Percentiles rank a stretch among this genome's conserved stretches.
Evolutionary conservation across 2,888 invertebrate species (phyloP).

Genomic region (Aporophyla nigra): DNA sequence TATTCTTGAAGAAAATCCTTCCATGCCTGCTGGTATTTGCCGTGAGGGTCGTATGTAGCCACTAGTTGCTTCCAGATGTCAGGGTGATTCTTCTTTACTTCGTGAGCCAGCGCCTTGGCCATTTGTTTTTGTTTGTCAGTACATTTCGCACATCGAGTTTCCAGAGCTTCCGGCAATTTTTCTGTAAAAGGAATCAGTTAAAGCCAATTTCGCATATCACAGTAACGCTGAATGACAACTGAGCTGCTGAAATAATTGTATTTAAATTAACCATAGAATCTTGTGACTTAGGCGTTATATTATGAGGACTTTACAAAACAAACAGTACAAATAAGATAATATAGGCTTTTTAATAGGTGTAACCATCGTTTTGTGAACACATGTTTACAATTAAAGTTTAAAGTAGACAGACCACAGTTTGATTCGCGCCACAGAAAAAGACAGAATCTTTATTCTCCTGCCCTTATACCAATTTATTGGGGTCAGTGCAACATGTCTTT

Average conservation of each 20-base stretch:
- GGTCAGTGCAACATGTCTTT: too few relatives aligned
- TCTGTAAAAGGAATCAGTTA: constrained; percentile 80
- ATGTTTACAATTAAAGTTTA: neutral
- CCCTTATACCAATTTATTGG: too few relatives aligned
- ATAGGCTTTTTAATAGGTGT: neutral
- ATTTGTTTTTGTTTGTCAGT: constrained; percentile 92
- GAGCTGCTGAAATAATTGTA: too few relatives aligned
- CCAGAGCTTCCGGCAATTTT: constrained; percentile 93
- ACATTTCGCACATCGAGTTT: constrained; percentile 93
- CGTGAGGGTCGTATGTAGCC: constrained; percentile 91
- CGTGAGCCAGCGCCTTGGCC: constrained; percentile 91
- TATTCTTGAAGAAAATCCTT: constrained; percentile 74
- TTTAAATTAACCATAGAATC: neutral
- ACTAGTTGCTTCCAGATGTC: constrained; percentile 90
- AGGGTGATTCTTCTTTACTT: constrained; percentile 90
- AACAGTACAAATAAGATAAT: neutral
- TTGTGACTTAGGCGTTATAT: too few relatives aligned
- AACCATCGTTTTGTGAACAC: neutral
- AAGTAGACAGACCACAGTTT: neutral
- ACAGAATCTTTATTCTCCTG: too few relatives aligned
- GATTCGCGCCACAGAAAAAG: neutral
- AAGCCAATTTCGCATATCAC: neutral
- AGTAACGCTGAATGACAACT: neutral
- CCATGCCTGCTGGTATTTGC: constrained; percentile 88
- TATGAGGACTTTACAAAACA: neutral